Evolutionary conservation across 2,113 vertebrate genomes (phyloP), one percentile per base, ranked within the genome.

Genomic region (Psettodes erumei): DNA sequence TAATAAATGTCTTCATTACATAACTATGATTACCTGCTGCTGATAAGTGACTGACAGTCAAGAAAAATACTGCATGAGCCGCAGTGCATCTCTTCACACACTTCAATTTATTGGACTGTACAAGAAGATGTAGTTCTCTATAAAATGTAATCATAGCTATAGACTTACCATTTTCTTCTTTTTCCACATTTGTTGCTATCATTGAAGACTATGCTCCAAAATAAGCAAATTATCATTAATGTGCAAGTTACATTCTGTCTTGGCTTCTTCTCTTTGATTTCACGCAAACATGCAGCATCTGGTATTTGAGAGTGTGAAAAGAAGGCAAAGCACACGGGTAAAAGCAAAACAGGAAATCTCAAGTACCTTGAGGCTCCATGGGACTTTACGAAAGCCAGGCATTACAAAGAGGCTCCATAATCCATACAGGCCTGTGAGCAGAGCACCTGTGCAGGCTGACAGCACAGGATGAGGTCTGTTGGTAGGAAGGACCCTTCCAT

Each of bases 311-410:
- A 45, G n/a, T 18, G 6, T 33, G 2, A 8, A 19, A 28, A 47
- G 6, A 32, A 19, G 0, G 56, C 64, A 61, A 58, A 81, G 51
- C 59, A 75, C 1, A 13, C 16, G 32, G 30, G 19, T 50, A 33
- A 71, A 40, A 43, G 4, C 7, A 67, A 10, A 27, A 18, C 13
- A 53, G 16, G 2, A 13, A 33, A 28, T 13, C 6, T 54, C 1
- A 54, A 70, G 37, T 73, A 94, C 93, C 94, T 92, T 93, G 10
- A 95, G 91, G 13, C 32, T 88, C 60, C 28, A 58, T 0, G 94
- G 93, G 63, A 95, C 62, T 87, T 88, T 94, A 19, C 89, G 84
- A 61, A 93, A 92, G 6, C 91, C 94, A 18, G 93, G 93, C n/a
- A 92, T 7, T 15, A 68, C 50, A 79, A 95, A 94, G 62, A 94